Evolutionary conservation across 2,888 invertebrate species (phyloP).

Genomic region (Oasisia sp.): DNA sequence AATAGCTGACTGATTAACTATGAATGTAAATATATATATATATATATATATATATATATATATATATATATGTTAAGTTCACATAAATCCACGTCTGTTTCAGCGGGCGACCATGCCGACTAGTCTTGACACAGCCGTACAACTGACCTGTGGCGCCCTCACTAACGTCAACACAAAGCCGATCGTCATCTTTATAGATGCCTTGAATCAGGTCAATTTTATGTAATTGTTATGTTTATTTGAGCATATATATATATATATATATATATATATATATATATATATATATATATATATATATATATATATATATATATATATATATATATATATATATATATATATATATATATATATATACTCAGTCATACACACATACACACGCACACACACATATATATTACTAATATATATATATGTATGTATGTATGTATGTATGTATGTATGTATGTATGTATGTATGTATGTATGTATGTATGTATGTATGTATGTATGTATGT

Average conservation of each 20-base stretch:
- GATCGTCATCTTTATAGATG: conserved; percentile 60
- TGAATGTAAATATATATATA: no score
- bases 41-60: no score
- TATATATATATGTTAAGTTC: no score
- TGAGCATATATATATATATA: background rate
- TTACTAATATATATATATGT: background rate
- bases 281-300: no score
- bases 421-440: no score
- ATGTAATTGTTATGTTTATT: background rate
- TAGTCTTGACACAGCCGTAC: conserved; percentile 55
- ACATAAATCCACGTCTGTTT: background rate
- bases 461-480: background rate
- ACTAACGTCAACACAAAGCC: conserved; percentile 60
- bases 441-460: background rate
- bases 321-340: no score
- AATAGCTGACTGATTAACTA: no score
- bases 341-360: no score
- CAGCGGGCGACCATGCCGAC: conserved; percentile 58
- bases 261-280: background rate
- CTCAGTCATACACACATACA: no score
- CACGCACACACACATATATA: no score
- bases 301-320: no score
- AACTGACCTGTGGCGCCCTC: conserved; percentile 59
- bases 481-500: background rate
- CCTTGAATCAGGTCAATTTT: conserved; percentile 58